These are phyloP conservation scores for Perizoma affinitatum DNA, from an alignment of 2,888 invertebrate genomes.

Conservation along the genomic window DNA sequence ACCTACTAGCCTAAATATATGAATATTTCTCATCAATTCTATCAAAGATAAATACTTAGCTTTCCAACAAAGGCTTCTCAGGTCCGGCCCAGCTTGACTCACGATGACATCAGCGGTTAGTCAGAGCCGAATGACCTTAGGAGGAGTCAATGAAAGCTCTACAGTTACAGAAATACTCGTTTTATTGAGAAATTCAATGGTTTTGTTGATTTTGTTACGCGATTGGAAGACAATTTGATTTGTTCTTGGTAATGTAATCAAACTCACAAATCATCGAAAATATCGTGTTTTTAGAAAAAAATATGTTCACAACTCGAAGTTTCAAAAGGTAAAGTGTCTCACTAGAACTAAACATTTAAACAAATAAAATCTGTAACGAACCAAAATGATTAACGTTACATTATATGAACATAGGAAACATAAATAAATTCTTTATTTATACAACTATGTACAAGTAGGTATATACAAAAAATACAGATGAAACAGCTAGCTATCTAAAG, in stretches of 20 bases:
- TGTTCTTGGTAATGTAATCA: neutral
- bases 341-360: no score
- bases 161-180: constrained; percentile 15
- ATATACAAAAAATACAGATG: no score
- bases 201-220: neutral
- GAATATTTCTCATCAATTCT: constrained; percentile 5
- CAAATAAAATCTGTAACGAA: no score
- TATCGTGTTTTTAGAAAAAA: no score
- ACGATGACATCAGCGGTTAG: constrained; percentile 40
- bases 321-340: no score
- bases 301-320: no score
- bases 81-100: constrained; percentile 40
- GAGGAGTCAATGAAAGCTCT: constrained; percentile 22
- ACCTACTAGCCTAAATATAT: constrained; percentile 13
- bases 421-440: no score
- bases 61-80: constrained; percentile 33
- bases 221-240: neutral
- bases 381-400: no score
- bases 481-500: no score
- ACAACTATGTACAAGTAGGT: no score
- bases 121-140: constrained; percentile 34
- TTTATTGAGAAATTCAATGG: constrained; percentile 7
- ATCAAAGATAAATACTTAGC: constrained; percentile 7
- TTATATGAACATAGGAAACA: no score
- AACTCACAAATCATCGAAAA: no score